Base-by-base conservation (phyloP, 2,888 invertebrate genomes). In the Eristalinus sepulchralis region DNA sequence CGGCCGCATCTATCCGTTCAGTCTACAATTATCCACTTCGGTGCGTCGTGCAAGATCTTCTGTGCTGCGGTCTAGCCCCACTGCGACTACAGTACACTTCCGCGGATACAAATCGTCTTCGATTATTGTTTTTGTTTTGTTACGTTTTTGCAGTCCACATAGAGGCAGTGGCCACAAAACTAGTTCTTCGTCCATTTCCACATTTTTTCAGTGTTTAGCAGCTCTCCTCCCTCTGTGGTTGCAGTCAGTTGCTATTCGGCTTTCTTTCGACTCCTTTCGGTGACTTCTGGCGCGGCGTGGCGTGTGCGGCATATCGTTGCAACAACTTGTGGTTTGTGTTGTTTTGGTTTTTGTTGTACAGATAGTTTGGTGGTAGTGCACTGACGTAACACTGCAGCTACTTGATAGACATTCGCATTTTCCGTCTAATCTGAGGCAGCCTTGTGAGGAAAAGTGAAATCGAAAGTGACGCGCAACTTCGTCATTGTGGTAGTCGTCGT, bases 371-470 rank as follows among this genome's bases (percentile, higher is more conserved):
- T 76, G 84, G 75, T 76, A 24, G 70, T 47, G 53, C 39, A 33
- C 68, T 81, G 86, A 86, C 83, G 83, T 83, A 86, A 86, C 57
- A 75, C 39, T 83, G 83, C 83, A 75, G 71, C 66, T 47, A 47
- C 47, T 78, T 83, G 86, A 83, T 75, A 75, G 68, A 78, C 60
- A 81, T 27, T 24, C 63, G 62, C 34, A 57, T 63, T 77, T 73
- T 62, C 39, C 62, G 83, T 86, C 86, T 78, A 68, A 76, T 71
- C 79, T 79, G 68, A 78, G 77, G 13, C 27, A 53, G 73, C 59
- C 71, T 60, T 53, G n/a, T 70, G 73, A 57, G 66, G 57, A 83
- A 86, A 86, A 86, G 86, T 86, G 86, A 86, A 86, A 86, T 86
- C 83, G 86, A 86, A 86, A 86, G 86, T 83, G 83, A 60, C 73